phyloP scores from a whole-genome alignment of 1,140 invertebrate genomes.

The Drosophila elegans region DNA sequence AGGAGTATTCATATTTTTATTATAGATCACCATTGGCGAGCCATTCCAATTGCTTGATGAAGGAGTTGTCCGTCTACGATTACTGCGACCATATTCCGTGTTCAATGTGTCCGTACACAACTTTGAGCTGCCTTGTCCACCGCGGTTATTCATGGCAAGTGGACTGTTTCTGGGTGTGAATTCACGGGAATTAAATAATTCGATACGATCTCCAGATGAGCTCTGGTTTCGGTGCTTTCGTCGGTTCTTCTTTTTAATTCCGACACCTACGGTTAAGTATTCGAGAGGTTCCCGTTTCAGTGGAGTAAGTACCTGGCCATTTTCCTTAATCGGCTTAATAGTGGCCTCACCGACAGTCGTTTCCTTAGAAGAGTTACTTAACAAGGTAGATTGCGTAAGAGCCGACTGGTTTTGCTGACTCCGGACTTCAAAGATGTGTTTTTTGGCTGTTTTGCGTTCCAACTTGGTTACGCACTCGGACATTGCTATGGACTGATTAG shows the following conservation, averaged over 20 bases:
- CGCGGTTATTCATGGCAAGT: conserved; percentile 85
- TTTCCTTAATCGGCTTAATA: conserved; percentile 82
- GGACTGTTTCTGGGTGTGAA: conserved; percentile 86
- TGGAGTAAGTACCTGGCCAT: conserved; percentile 86
- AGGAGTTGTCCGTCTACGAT: conserved; percentile 1
- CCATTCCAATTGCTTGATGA: conserved; percentile 90
- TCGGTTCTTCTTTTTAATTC: conserved; percentile 87
- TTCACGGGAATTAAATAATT: conserved; percentile 86
- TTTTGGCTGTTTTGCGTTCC: conserved; percentile 85
- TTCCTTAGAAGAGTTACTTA: conserved; percentile 23
- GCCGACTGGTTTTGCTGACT: conserved; percentile 63
- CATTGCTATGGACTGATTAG: conserved; percentile 88
- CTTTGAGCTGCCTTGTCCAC: conserved; percentile 75
- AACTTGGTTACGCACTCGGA: conserved; percentile 85
- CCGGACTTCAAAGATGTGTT: conserved; percentile 85
- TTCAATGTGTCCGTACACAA: conserved; percentile 71
- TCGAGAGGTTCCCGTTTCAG: conserved; percentile 88
- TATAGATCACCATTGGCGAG: conserved; percentile 88
- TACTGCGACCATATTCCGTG: conserved; percentile 35
- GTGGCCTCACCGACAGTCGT: conserved; percentile 44
- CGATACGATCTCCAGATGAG: conserved; percentile 86
- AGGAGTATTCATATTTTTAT: conserved; percentile 84
- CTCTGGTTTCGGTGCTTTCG: conserved; percentile 87
- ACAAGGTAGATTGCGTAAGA: conserved; percentile 24
- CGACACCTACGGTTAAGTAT: conserved; percentile 87